Conservation (phyloP, 30 jellyfish, hydroid and myxozoan species). For the Catostylus mosaicus region DNA sequence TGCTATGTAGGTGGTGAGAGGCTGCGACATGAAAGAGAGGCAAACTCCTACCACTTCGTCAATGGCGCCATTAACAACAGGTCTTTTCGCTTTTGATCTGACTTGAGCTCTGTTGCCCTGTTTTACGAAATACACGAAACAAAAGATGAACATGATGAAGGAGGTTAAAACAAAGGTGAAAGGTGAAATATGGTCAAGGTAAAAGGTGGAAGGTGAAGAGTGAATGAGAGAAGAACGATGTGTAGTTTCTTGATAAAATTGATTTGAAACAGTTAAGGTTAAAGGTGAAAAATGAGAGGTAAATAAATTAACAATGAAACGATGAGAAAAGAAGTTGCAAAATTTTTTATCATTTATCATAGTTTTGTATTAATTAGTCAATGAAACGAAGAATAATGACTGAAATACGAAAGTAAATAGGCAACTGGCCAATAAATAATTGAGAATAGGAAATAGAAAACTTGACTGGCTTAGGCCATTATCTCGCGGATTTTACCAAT, state of each 20-base stretch:
- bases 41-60: slow-evolving; percentile 51
- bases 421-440: too few relatives aligned
- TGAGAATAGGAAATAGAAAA: too few relatives aligned
- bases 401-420: too few relatives aligned
- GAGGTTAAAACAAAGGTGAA: not conserved
- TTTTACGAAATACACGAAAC: not conserved
- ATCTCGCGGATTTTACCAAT: too few relatives aligned
- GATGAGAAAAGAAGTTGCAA: not conserved
- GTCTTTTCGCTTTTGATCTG: slow-evolving; percentile 20
- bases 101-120: slow-evolving; percentile 24
- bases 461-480: too few relatives aligned
- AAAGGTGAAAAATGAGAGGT: not conserved
- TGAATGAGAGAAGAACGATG: not conserved
- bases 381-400: too few relatives aligned
- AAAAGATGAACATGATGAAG: not conserved
- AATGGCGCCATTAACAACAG: slow-evolving; percentile 30
- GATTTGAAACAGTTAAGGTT: not conserved
- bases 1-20: too few relatives aligned
- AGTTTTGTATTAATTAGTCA: too few relatives aligned
- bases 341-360: too few relatives aligned
- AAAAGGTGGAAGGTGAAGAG: not conserved
- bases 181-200: not conserved
- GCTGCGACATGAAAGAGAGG: slow-evolving; percentile 18
- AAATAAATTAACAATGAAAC: not conserved
- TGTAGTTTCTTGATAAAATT: too few relatives aligned